Evolutionary conservation across 2,888 invertebrate species (phyloP).

Genomic region (Caenorhabditis sinica): DNA sequence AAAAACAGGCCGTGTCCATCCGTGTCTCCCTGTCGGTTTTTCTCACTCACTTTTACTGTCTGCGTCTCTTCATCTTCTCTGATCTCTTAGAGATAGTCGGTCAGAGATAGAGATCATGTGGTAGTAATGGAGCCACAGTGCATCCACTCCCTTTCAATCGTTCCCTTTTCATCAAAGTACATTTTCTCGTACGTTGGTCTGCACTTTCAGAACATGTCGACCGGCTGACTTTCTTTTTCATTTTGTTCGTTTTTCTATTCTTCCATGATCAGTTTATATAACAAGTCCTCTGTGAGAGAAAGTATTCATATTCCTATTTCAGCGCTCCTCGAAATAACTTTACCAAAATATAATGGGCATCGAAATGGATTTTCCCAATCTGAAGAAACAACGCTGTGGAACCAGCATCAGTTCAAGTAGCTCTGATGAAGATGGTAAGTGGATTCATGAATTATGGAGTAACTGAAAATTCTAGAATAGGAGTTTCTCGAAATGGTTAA

Average conservation of each 20-base stretch:
- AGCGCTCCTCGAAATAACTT: background rate
- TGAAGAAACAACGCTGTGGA: slow-evolving; percentile 25
- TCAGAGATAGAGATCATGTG: slow-evolving; percentile 25
- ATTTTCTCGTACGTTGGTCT: slow-evolving; percentile 16
- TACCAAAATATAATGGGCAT: background rate
- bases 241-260: background rate
- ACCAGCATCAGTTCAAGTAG: slow-evolving; percentile 17
- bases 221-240: slow-evolving; percentile 17
- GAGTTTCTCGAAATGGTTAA: background rate
- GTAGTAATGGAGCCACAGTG: slow-evolving; percentile 2
- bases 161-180: slow-evolving; percentile 37
- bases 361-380: background rate
- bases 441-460: background rate
- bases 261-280: background rate
- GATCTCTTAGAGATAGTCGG: slow-evolving; percentile 16
- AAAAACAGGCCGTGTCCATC: slow-evolving; percentile 44
- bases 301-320: background rate
- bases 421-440: slow-evolving; percentile 35
- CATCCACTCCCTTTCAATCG: background rate
- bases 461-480: background rate
- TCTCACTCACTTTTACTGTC: slow-evolving; percentile 4
- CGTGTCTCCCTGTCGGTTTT: slow-evolving; percentile 22
- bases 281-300: background rate
- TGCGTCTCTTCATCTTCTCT: background rate
- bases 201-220: slow-evolving; percentile 31